Base-by-base conservation (phyloP, 2,888 invertebrate genomes). In the Lasioglossum malachurum region DNA sequence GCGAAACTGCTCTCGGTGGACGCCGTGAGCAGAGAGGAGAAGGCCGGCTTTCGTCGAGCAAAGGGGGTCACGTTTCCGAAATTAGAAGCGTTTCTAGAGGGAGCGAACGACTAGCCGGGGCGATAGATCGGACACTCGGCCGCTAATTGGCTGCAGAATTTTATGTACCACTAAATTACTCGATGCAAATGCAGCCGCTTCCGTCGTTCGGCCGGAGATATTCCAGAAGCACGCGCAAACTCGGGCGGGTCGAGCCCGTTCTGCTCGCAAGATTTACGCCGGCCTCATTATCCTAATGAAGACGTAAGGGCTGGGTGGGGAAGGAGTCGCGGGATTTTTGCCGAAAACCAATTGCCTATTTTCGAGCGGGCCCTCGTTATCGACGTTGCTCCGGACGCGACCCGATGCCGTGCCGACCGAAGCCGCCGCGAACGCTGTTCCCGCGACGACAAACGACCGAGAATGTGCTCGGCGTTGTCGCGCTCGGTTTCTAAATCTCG, bases 211-310 rank as follows among this genome's bases (percentile, higher is more conserved):
- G 60, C 49, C 64, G 53, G 16, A 23, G 75, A 80, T 85, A 83
- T 85, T 86, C 90, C 77, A 73, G 80, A 88, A 87, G 84, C 87
- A 86, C 86, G 82, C 90, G 88, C 86, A 88, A 78, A 69, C 69
- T 23, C 69, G 79, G 60, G 79, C 86, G 84, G 84, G 74, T 79
- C 84, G 78, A 31, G 31, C 16, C 7, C 89, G 88, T 87, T 82
- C 84, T 64, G 8, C 64, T 80, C 72, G 71, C 75, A 90, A 93
- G 94, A 95, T 95, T 94, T 95, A 95, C 93, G 87, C 91, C 92
- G 87, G 89, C 90, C 94, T 94, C 94, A 94, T 95, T 95, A 94
- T 90, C 92, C 93, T 95, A 95, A 95, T 95, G 94, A 95, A 95
- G 95, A 95, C 94, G 92, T 93, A 92, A 93, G 91, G 90, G 88